Conservation (phyloP, 2,888 invertebrate species). For the Pollenia labialis region DNA sequence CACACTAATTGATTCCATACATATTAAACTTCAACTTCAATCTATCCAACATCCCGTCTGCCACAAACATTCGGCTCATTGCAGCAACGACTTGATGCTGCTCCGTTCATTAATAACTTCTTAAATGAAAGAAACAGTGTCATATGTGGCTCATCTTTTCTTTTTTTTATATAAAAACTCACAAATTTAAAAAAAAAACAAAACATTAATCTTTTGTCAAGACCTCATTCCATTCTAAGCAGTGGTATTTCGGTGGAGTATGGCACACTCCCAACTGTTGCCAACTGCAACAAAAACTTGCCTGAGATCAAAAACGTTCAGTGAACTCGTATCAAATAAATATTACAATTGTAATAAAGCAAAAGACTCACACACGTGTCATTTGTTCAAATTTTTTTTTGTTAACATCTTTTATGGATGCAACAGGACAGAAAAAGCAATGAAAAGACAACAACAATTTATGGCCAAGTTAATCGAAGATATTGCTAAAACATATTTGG, state of each 20-base stretch:
- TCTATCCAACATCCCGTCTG: background rate
- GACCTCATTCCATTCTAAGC: background rate
- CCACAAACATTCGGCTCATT: background rate
- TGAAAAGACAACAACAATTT: constrained; percentile 13
- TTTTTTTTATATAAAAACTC: background rate
- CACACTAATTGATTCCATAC: background rate
- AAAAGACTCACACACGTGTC: background rate
- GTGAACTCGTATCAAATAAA: constrained; percentile 2
- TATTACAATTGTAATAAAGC: background rate
- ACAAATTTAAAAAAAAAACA: background rate
- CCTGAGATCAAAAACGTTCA: constrained; percentile 30
- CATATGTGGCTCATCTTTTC: background rate
- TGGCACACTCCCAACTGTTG: constrained; percentile 11
- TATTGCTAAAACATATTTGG: background rate
- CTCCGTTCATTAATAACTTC: constrained; percentile 24
- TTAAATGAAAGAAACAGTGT: constrained; percentile 24
- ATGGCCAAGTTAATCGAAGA: constrained; percentile 10
- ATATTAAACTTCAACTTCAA: background rate
- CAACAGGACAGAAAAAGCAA: background rate
- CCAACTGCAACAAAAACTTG: background rate
- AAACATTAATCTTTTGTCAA: constrained; percentile 37
- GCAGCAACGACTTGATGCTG: constrained; percentile 14
- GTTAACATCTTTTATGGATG: background rate
- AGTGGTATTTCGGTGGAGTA: background rate
- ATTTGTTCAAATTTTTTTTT: background rate